Percentiles rank a stretch among this genome's conserved stretches.
These are phyloP conservation scores for Uria lomvia DNA, from an alignment of 2,113 vertebrate species.

Conservation along the genomic window DNA sequence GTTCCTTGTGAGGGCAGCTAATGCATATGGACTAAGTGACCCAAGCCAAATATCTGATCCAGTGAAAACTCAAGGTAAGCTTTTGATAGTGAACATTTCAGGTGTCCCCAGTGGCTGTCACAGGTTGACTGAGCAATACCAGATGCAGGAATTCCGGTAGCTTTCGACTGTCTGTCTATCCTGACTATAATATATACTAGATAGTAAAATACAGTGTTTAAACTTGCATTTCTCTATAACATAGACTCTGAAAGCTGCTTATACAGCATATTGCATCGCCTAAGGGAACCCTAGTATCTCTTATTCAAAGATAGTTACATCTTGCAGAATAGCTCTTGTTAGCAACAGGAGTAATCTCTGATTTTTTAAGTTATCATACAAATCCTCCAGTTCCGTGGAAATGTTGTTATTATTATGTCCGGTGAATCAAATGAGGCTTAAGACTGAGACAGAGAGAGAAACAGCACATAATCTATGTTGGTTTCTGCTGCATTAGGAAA, in stretches of 20 bases:
- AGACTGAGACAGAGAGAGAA: background rate
- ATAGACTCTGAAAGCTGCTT: background rate
- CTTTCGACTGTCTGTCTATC: background rate
- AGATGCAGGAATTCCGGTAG: background rate
- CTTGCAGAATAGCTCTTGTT: background rate
- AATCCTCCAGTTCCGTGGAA: background rate
- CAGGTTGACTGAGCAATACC: background rate
- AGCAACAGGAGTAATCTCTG: background rate
- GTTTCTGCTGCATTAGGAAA: background rate
- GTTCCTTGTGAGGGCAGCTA: constrained; percentile 95
- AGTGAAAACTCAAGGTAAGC: constrained; percentile 95
- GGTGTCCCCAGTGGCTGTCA: background rate
- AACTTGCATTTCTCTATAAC: background rate
- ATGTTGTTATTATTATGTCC: background rate
- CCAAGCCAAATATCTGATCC: constrained; percentile 97
- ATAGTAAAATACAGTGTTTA: background rate
- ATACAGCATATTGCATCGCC: background rate
- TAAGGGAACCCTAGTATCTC: background rate
- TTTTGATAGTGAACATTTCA: background rate
- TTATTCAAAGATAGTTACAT: background rate
- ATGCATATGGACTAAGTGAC: constrained; percentile 96
- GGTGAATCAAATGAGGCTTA: background rate
- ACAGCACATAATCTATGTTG: background rate
- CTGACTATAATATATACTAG: background rate
- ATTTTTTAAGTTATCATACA: background rate